Conservation (phyloP, 2,797 vertebrate genomes). For the Notolepis coatsorum region DNA sequence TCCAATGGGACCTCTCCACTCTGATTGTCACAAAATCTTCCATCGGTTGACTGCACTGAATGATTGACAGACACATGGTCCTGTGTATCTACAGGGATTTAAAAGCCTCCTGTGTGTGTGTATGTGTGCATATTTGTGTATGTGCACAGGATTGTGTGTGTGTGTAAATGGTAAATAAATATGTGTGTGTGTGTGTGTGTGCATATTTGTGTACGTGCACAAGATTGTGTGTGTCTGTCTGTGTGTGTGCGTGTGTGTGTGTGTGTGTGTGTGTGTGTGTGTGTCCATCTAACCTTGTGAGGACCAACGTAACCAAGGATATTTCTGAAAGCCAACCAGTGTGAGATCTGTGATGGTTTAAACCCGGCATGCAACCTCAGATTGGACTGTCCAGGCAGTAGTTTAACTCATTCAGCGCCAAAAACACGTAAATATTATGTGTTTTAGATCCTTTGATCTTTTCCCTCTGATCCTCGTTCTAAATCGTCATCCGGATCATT, state of each 20-base stretch:
- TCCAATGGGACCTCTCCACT: slow-evolving; percentile 40
- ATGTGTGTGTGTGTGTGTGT: no score
- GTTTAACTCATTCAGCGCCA: no score
- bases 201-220: no score
- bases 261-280: not conserved
- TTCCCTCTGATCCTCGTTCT: no score
- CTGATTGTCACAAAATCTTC: slow-evolving; percentile 52
- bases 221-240: not conserved
- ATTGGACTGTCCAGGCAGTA: slow-evolving; percentile 7
- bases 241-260: not conserved
- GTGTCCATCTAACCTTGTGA: not conserved
- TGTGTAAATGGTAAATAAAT: no score
- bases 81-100: slow-evolving; percentile 26
- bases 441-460: no score
- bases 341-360: slow-evolving; percentile 4
- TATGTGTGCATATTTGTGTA: no score
- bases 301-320: not conserved
- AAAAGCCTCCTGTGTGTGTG: not conserved
- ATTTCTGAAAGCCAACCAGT: slow-evolving; percentile 3
- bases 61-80: slow-evolving; percentile 35
- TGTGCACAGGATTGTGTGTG: no score
- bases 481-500: no score
- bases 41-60: slow-evolving; percentile 16
- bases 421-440: no score
- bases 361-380: slow-evolving; percentile 10